Conservation (phyloP, 2,888 invertebrate species). For the Dicyrtoma fusca region DNA sequence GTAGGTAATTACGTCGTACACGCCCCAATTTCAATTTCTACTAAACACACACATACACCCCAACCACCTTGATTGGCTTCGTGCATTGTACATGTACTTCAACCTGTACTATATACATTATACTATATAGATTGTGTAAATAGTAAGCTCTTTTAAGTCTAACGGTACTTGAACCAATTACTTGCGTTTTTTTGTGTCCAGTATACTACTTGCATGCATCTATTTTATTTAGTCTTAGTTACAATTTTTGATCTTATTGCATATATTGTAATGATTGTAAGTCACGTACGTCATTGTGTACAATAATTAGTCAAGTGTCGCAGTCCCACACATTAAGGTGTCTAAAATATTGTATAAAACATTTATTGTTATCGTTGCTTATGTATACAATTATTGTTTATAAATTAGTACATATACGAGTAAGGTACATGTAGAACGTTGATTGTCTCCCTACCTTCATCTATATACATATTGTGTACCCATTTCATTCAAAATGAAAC, state of each 20-base stretch:
- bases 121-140: slow-evolving; percentile 11
- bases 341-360: too few species aligned
- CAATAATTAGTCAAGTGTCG: background rate
- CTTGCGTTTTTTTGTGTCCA: background rate
- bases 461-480: background rate
- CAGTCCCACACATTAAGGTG: too few species aligned
- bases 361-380: too few species aligned
- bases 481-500: background rate
- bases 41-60: too few species aligned
- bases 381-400: too few species aligned
- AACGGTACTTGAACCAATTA: background rate
- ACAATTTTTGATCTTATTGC: background rate
- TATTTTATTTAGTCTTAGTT: background rate
- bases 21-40: background rate
- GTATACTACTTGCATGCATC: background rate
- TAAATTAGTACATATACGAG: too few species aligned
- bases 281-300: background rate
- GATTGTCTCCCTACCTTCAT: background rate
- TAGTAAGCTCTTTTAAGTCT: background rate
- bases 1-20: background rate
- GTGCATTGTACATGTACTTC: slow-evolving; percentile 19
- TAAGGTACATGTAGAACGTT: too few species aligned
- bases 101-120: slow-evolving; percentile 26
- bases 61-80: background rate
- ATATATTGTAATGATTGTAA: background rate